Conservation (phyloP, 92 coral and sea anemone species). For the Umimayanthus chanpuru region DNA sequence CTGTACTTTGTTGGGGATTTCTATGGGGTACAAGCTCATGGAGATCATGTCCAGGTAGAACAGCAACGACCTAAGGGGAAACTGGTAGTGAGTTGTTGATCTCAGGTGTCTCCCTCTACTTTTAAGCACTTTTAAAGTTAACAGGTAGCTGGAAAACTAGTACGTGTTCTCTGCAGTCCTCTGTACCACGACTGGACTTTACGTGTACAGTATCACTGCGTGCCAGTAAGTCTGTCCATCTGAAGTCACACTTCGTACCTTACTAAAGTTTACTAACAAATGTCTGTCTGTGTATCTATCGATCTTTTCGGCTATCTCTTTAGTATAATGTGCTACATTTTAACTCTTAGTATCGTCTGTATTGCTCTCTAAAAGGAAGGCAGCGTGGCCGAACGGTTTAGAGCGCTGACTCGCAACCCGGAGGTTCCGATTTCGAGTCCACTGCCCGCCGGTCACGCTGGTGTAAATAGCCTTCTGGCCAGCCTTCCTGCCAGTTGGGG, state of each 20-base stretch:
- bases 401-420: no score
- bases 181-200: not conserved
- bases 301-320: not conserved
- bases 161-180: not conserved
- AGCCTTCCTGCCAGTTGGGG: no score
- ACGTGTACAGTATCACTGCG: not conserved
- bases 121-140: no score
- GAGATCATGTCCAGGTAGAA: no score
- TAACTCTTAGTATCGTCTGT: not conserved
- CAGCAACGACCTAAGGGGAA: conserved; percentile 63
- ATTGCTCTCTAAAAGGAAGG: no score
- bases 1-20: no score
- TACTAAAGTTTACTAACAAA: no score
- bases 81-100: not conserved
- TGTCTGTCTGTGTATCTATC: conserved; percentile 1
- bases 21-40: no score
- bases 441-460: no score
- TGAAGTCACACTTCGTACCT: not conserved
- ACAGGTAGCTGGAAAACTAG: not conserved
- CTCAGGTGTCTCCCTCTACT: not conserved
- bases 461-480: no score
- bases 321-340: not conserved
- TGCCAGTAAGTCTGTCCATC: not conserved
- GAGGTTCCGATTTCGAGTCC: no score
- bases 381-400: no score